Evolutionary conservation across 2,113 vertebrate species (phyloP).

Genomic region (Hirundichthys speculiger): DNA sequence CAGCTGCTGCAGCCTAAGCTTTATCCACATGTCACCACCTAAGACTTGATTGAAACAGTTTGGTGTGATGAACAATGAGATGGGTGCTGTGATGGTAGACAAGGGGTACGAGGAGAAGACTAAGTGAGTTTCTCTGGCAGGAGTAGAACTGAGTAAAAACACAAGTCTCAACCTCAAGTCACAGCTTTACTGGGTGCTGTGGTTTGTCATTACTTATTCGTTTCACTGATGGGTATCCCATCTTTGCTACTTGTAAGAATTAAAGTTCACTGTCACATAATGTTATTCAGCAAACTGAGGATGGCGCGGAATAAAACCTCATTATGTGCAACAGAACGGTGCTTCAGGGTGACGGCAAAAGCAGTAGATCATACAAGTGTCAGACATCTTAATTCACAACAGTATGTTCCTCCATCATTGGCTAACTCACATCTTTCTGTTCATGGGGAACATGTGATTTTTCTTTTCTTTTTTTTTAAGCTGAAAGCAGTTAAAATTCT

Average conservation of each 20-base stretch:
- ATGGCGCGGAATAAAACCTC: conserved; percentile 9
- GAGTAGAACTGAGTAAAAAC: conserved; percentile 11
- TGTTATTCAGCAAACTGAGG: conserved; percentile 21
- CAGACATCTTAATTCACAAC: conserved; percentile 22
- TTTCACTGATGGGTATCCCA: conserved; percentile 32
- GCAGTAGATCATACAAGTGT: conserved; percentile 22
- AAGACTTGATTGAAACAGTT: conserved; percentile 35
- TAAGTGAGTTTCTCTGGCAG: conserved; percentile 8
- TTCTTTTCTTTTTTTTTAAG: too few relatives aligned
- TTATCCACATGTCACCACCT: conserved; percentile 35
- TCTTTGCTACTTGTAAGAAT: conserved; percentile 31
- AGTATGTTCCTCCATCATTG: conserved; percentile 2
- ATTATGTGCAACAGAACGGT: conserved; percentile 15
- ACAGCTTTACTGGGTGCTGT: conserved; percentile 5
- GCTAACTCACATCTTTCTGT: not conserved
- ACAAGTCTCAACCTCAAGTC: not conserved
- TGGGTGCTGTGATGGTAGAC: conserved; percentile 1
- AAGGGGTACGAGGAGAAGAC: not conserved
- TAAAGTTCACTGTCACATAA: conserved; percentile 25
- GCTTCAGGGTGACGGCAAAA: conserved; percentile 30
- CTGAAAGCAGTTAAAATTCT: too few relatives aligned
- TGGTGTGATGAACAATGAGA: not conserved
- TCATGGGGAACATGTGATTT: too few relatives aligned
- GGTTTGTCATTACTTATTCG: conserved; percentile 25
- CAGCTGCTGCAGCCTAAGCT: conserved; percentile 31